Percentiles rank a stretch among this genome's conserved stretches.
These are phyloP conservation scores for Hypercompe scribonia DNA, from an alignment of 2,888 invertebrate species.

Conservation along the genomic window DNA sequence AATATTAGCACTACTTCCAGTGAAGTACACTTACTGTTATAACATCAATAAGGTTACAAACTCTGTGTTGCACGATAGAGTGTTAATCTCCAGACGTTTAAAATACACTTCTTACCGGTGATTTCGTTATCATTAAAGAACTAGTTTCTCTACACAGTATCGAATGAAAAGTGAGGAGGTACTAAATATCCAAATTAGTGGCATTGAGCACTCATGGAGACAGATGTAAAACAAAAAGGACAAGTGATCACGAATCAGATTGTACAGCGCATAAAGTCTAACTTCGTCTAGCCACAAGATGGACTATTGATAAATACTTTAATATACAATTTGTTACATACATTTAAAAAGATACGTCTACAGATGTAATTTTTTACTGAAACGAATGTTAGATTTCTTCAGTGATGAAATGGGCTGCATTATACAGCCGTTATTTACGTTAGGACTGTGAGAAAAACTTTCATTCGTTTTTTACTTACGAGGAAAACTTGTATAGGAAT, in stretches of 20 bases:
- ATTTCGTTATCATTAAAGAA: neutral
- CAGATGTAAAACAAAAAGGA: no score
- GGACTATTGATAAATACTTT: neutral
- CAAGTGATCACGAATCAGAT: no score
- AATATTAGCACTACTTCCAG: neutral
- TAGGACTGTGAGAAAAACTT: neutral
- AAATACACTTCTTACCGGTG: neutral
- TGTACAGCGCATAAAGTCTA: neutral
- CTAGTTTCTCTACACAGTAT: neutral
- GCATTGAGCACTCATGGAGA: no score
- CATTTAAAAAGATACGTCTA: neutral
- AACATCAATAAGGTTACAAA: constrained; percentile 30
- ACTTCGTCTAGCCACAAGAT: neutral
- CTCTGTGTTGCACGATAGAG: constrained; percentile 10
- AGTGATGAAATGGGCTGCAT: neutral
- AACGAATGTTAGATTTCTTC: neutral
- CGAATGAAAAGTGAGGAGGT: no score
- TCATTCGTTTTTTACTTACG: no score
- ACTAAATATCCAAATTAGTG: no score
- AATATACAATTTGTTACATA: neutral
- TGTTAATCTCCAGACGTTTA: neutral
- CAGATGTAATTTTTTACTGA: neutral
- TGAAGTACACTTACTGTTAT: constrained; percentile 26
- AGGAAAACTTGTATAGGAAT: neutral
- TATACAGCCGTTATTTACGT: neutral